Evolutionary conservation across 2,888 invertebrate genomes (phyloP).

Genomic region (Capitulum mitella): DNA sequence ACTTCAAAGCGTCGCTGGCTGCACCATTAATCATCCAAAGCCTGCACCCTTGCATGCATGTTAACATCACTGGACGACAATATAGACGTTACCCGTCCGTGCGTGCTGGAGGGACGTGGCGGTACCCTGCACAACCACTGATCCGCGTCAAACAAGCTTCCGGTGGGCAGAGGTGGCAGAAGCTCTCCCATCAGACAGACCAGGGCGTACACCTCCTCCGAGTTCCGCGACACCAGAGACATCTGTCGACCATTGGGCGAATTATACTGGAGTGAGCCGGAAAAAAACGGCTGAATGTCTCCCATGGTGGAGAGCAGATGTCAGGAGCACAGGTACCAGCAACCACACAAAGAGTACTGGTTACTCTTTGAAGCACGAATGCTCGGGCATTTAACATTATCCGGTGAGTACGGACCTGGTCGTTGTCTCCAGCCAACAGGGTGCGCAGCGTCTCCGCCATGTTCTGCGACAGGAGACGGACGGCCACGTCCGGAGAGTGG

Average conservation of each 20-base stretch:
- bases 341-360: no score
- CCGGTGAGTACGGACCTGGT: not conserved
- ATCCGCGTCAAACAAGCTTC: constrained; percentile 93
- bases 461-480: constrained; percentile 83
- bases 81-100: not conserved
- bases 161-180: constrained; percentile 89
- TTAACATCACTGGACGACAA: no score
- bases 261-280: no score
- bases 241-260: constrained; percentile 46
- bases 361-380: no score
- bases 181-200: constrained; percentile 94
- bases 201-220: constrained; percentile 95
- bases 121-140: constrained; percentile 55
- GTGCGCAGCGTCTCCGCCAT: constrained; percentile 92
- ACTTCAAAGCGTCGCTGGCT: no score
- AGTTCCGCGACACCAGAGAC: constrained; percentile 80
- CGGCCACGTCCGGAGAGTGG: constrained; percentile 87
- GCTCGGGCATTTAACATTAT: no score
- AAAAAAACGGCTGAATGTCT: no score
- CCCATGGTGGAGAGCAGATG: no score
- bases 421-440: constrained; percentile 59
- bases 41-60: no score
- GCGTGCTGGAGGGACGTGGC: constrained; percentile 27
- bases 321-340: no score
- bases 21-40: no score